These are phyloP conservation scores for Schlechtendalia chinensis DNA, from an alignment of 1,140 invertebrate species.

Conservation along the genomic window DNA sequence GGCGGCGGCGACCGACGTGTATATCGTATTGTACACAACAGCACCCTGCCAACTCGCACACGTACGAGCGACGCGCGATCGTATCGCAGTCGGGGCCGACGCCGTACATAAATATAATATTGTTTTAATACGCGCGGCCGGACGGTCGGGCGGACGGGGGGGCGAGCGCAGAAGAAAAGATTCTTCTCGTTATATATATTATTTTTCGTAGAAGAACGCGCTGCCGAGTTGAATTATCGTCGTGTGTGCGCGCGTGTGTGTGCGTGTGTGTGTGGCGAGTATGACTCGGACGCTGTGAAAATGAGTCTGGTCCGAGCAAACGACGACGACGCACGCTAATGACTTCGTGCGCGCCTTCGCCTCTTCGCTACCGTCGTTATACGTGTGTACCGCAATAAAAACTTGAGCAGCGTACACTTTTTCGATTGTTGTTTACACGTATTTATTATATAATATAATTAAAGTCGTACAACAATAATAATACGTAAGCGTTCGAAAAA, in stretches of 20 bases:
- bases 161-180: conserved; percentile 3
- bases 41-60: conserved; percentile 26
- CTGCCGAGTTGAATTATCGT: background rate
- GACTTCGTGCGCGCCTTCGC: conserved; percentile 4
- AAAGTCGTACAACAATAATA: background rate
- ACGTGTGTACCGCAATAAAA: background rate
- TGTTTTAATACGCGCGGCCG: conserved; percentile 4
- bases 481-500: background rate
- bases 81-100: conserved; percentile 5
- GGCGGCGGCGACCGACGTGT: background rate
- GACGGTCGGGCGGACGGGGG: background rate
- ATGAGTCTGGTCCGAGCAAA: conserved; percentile 8
- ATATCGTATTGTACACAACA: background rate
- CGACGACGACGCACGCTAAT: conserved; percentile 23
- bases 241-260: too few species aligned
- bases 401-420: background rate
- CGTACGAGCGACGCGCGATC: background rate
- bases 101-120: conserved; percentile 17
- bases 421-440: conserved; percentile 36
- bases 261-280: background rate
- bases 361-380: background rate
- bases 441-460: background rate
- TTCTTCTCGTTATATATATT: background rate
- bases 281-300: background rate
- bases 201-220: background rate